phyloP scores from a whole-genome alignment of 2,888 invertebrate species.

The Andricus quercusramuli region DNA sequence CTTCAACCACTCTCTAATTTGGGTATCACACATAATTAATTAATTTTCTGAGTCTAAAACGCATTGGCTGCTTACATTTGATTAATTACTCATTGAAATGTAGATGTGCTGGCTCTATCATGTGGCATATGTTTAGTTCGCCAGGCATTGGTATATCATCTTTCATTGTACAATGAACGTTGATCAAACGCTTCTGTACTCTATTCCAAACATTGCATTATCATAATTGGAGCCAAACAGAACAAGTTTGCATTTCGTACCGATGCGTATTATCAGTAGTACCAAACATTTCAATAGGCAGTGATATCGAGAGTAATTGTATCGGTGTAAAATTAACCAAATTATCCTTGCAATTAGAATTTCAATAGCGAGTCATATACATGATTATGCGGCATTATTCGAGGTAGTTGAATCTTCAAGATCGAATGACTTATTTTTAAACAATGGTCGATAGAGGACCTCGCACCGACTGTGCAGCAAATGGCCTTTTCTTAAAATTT shows the following conservation, averaged over 20 bases:
- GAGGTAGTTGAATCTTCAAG: neutral
- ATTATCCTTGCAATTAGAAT: conserved; percentile 27
- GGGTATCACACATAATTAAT: no score
- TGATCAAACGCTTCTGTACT: conserved; percentile 15
- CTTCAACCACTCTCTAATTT: no score
- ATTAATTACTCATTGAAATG: no score
- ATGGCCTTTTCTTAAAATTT: no score
- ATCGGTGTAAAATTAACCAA: conserved; percentile 24
- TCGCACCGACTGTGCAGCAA: no score
- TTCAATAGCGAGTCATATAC: neutral
- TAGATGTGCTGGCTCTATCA: no score
- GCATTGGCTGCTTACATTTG: no score
- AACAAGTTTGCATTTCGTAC: conserved; percentile 28
- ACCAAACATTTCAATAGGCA: conserved; percentile 4
- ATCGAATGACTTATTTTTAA: no score
- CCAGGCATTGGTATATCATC: no score
- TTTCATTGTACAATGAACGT: neutral
- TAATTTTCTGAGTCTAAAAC: no score
- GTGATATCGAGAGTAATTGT: neutral
- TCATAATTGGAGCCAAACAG: conserved; percentile 27
- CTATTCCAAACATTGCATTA: neutral
- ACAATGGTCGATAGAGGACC: no score
- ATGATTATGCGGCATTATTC: neutral
- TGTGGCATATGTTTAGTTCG: no score
- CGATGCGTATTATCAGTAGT: neutral